Evolutionary conservation across 2,888 invertebrate species (phyloP), one percentile per base, ranked within the genome.

Genomic region (Vandiemenella viatica): DNA sequence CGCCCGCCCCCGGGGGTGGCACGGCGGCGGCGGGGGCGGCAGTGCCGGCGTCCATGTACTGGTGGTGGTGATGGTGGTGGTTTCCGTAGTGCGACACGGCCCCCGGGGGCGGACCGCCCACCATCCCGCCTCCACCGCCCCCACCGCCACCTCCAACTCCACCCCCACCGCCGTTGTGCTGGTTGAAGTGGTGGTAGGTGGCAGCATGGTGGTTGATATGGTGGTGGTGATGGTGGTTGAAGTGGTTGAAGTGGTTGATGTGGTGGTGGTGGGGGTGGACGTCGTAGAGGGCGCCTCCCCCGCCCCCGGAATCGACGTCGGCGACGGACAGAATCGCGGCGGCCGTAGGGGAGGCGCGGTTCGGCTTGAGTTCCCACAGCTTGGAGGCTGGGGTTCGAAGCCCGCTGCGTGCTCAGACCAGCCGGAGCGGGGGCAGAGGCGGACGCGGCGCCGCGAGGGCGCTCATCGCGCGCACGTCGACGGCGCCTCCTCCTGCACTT

Each of bases 11-110:
- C 80, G 76, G 82, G 80, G 61, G 68, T 59, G 70, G 69, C 77
- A 80, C 80, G 78, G 80, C 75, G 72, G 76, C 80, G 77, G 80
- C 77, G 75, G 77, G 81, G 81, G 80, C 81, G 79, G 80, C 79
- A 71, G 64, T 63, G 20, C 45, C 43, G 50, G 43, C 46, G 48
- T 45, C 38, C 40, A 46, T 44, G 80, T 77, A 78, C 80, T 77
- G 75, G 79, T 80, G 78, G 80, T 77, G 75, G 79, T 38, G 38
- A 15, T 16, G 38, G 38, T 38, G 38, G 38, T 38, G 38, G 80
- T 78, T 80, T 80, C 76, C 82, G 80, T 61, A 68, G 68, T 59
- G 69, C 69, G 77, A 80, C 80, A 78, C 80, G 75, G 71, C 76
- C 80, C 77, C 81, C 77, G 75, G 77, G 81, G 81, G 80, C 81